These are phyloP conservation scores for Hyposoter didymator DNA, from an alignment of 2,888 invertebrate genomes.

Conservation along the genomic window DNA sequence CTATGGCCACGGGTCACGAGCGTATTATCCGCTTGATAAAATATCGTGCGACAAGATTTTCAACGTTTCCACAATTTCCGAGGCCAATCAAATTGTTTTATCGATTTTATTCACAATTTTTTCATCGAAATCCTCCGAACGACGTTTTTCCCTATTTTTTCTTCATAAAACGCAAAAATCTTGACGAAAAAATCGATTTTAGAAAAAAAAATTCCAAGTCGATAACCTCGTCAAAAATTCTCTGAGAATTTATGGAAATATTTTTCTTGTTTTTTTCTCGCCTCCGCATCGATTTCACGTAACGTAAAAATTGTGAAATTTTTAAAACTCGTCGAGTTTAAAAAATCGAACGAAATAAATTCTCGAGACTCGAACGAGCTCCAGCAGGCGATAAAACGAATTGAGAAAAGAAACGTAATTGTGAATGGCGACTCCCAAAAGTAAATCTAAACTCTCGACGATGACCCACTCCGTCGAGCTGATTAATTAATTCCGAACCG, in stretches of 20 bases:
- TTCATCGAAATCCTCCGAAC: not conserved
- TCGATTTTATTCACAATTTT: not conserved
- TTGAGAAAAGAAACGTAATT: not conserved
- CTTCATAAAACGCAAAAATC: not conserved
- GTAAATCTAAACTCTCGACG: not conserved
- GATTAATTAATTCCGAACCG: conserved; percentile 34
- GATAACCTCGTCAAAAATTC: not conserved
- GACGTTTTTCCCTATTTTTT: not conserved
- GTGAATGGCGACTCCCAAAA: not conserved
- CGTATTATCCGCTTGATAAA: conserved; percentile 41
- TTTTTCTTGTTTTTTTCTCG: not conserved
- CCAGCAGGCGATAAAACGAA: not conserved
- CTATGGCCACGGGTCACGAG: conserved; percentile 17
- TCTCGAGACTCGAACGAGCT: not conserved
- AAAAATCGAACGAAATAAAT: not conserved
- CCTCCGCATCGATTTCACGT: not conserved
- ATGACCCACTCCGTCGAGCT: not conserved
- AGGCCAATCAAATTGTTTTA: not conserved
- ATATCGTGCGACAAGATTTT: conserved; percentile 41
- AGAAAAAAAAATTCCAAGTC: not conserved
- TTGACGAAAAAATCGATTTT: not conserved
- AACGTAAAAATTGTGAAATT: not conserved
- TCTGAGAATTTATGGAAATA: not conserved
- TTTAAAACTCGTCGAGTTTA: not conserved
- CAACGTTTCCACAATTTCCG: conserved; percentile 8